These are phyloP conservation scores for Hormiphora californensis DNA, from an alignment of 37 sponge, comb jelly and placozoan species.

Conservation along the genomic window DNA sequence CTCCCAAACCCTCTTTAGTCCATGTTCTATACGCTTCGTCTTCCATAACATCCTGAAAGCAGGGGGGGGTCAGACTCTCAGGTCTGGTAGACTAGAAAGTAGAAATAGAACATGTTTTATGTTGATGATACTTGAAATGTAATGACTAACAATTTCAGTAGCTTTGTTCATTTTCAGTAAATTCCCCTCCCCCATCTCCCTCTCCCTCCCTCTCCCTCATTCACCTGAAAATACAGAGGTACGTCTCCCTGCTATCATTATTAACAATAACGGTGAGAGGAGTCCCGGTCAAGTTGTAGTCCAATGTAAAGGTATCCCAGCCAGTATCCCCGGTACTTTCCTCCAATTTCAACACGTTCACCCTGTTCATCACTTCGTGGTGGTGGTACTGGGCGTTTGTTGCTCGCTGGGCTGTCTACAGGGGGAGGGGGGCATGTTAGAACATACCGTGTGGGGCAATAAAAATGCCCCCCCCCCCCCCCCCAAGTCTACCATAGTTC, in stretches of 20 bases:
- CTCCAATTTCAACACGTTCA: conserved; percentile 83
- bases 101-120: neutral
- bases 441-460: too few relatives aligned
- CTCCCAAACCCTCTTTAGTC: conserved; percentile 73
- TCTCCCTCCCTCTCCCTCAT: too few relatives aligned
- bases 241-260: conserved; percentile 44
- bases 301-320: conserved; percentile 97
- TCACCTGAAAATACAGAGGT: conserved; percentile 41
- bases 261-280: conserved; percentile 38
- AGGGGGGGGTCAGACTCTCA: conserved; percentile 59
- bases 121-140: too few relatives aligned
- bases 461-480: too few relatives aligned
- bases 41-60: conserved; percentile 96
- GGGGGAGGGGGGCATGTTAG: conserved; percentile 66
- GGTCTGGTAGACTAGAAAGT: too few relatives aligned
- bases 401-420: conserved; percentile 82
- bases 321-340: conserved; percentile 77
- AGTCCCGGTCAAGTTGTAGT: conserved; percentile 85
- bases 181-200: too few relatives aligned
- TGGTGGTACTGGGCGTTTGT: conserved; percentile 97
- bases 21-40: conserved; percentile 87
- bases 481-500: too few relatives aligned
- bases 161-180: too few relatives aligned
- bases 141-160: too few relatives aligned
- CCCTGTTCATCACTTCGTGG: conserved; percentile 73